These are phyloP conservation scores for Netelia virgata DNA, from an alignment of 2,888 invertebrate genomes.

Conservation along the genomic window DNA sequence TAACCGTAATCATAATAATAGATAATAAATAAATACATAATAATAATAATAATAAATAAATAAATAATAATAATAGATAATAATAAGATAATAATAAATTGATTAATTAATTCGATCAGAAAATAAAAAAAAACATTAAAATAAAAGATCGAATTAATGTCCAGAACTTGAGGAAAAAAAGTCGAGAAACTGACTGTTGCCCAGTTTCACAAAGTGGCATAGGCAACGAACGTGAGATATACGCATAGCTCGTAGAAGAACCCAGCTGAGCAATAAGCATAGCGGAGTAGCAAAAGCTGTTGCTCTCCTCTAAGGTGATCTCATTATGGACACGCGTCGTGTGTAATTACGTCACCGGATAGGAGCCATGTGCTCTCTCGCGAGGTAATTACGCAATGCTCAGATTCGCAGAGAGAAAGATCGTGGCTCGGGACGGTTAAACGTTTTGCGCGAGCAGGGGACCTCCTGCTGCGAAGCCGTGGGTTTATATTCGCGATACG, in stretches of 20 bases:
- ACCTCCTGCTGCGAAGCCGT: constrained; percentile 31
- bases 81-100: too few species aligned
- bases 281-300: constrained; percentile 18
- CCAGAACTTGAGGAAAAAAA: too few species aligned
- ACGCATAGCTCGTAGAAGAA: neutral
- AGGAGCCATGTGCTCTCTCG: constrained; percentile 11
- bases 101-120: too few species aligned
- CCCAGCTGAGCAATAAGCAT: neutral
- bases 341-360: constrained; percentile 61
- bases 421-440: constrained; percentile 23
- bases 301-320: constrained; percentile 52
- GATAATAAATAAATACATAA: too few species aligned
- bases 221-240: neutral
- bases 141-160: too few species aligned
- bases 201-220: too few species aligned
- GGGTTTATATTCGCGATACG: constrained; percentile 13
- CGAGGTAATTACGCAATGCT: constrained; percentile 57
- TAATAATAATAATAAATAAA: too few species aligned
- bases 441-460: constrained; percentile 44
- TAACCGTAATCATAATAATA: too few species aligned
- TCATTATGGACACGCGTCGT: constrained; percentile 62
- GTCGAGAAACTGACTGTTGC: too few species aligned
- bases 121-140: too few species aligned
- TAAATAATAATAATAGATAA: neutral
- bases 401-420: neutral